Conservation (phyloP, 2,113 vertebrate genomes). For the Megaleporinus macrocephalus region DNA sequence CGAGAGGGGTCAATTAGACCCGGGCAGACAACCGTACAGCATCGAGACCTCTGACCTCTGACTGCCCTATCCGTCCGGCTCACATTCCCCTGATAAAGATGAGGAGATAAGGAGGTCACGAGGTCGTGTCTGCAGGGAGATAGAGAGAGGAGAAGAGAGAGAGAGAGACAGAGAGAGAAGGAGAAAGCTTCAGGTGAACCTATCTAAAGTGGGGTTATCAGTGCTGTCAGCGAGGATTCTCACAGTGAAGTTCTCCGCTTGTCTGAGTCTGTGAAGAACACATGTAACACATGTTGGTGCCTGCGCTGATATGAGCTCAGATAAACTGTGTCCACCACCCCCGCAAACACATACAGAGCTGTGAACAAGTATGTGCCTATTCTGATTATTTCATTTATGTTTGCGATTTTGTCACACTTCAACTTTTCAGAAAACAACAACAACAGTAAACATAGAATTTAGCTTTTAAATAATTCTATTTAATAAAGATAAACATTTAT, state of each 20-base stretch:
- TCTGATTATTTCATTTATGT: too few species aligned
- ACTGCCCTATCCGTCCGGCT: constrained; percentile 29
- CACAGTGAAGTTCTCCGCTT: constrained; percentile 36
- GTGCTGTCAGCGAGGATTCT: constrained; percentile 59
- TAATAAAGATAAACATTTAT: too few species aligned
- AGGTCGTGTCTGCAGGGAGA: constrained; percentile 33
- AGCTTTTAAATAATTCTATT: too few species aligned
- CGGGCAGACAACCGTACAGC: constrained; percentile 19
- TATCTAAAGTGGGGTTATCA: constrained; percentile 30
- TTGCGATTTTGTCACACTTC: too few species aligned
- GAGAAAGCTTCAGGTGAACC: constrained; percentile 16
- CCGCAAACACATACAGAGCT: background rate
- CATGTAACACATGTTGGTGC: constrained; percentile 49
- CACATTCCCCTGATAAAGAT: constrained; percentile 57
- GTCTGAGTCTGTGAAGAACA: constrained; percentile 36
- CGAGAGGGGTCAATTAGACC: constrained; percentile 53
- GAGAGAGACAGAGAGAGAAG: constrained; percentile 8
- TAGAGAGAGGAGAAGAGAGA: background rate
- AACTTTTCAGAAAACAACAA: too few species aligned
- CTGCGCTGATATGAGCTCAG: constrained; percentile 29
- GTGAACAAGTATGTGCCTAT: too few species aligned
- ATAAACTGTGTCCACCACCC: background rate
- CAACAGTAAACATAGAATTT: too few species aligned
- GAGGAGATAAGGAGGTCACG: constrained; percentile 53
- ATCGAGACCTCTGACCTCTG: constrained; percentile 48